Evolutionary conservation across 2,797 vertebrate species (phyloP).

Genomic region (Liasis olivaceus): DNA sequence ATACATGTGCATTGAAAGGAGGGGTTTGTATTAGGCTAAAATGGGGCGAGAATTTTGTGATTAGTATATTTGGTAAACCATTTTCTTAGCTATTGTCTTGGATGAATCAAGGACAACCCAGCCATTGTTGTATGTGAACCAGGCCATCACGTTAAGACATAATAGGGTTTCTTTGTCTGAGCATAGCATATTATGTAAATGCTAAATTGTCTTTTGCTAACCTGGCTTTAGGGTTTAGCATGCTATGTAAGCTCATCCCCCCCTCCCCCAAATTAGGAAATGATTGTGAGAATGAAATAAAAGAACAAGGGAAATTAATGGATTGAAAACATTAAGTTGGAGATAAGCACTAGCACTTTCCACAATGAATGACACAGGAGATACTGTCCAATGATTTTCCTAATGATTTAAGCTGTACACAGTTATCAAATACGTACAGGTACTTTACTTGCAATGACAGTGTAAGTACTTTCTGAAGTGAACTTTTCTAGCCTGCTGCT

Average conservation of each 20-base stretch:
- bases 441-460: neutral
- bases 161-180: neutral
- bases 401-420: neutral
- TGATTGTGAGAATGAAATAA: neutral
- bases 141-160: neutral
- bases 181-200: neutral
- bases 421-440: no score
- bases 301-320: neutral
- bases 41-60: neutral
- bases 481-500: neutral
- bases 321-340: neutral
- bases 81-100: neutral
- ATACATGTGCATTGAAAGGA: neutral
- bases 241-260: neutral
- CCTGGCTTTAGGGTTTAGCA: neutral
- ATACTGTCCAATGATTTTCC: neutral
- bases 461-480: neutral
- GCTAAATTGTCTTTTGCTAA: neutral
- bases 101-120: neutral
- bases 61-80: neutral
- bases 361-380: neutral
- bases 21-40: neutral
- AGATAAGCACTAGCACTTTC: neutral
- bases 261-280: neutral
- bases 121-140: neutral